phyloP scores from a whole-genome alignment of 2,888 invertebrate genomes.

The Eremobia ochroleuca region DNA sequence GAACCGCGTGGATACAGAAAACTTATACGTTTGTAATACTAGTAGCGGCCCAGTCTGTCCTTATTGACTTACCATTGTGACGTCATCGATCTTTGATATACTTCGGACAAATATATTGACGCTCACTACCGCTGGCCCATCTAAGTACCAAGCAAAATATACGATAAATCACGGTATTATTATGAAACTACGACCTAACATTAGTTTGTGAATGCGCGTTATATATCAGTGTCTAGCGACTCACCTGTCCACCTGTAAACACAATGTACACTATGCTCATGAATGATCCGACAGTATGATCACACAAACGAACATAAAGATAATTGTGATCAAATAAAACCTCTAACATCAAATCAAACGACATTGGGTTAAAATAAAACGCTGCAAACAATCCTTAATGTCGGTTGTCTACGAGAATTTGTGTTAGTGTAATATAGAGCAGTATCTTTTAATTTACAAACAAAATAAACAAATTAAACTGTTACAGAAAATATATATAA shows the following conservation, averaged over 20 bases:
- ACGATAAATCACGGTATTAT: slow-evolving; percentile 79
- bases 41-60: slow-evolving; percentile 85
- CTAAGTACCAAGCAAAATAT: slow-evolving; percentile 92
- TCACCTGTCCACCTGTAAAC: slow-evolving; percentile 69
- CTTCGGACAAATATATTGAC: slow-evolving; percentile 99
- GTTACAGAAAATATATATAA: slow-evolving; percentile 53
- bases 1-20: slow-evolving; percentile 77
- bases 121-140: slow-evolving; percentile 98
- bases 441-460: slow-evolving; percentile 65
- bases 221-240: slow-evolving; percentile 64
- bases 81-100: slow-evolving; percentile 99
- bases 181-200: slow-evolving; percentile 81
- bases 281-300: slow-evolving; percentile 67
- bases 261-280: slow-evolving; percentile 64
- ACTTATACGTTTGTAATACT: slow-evolving; percentile 81
- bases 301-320: slow-evolving; percentile 71
- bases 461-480: slow-evolving; percentile 58
- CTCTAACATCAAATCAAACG: slow-evolving; percentile 74
- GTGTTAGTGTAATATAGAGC: slow-evolving; percentile 87
- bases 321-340: slow-evolving; percentile 71
- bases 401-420: slow-evolving; percentile 88
- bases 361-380: slow-evolving; percentile 71
- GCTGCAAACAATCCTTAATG: slow-evolving; percentile 72
- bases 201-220: slow-evolving; percentile 68
- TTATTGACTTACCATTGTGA: slow-evolving; percentile 98